Percentiles rank a stretch among this genome's conserved stretches.
These are phyloP conservation scores for Pedicia rivosa DNA, from an alignment of 2,888 invertebrate genomes.

Conservation along the genomic window DNA sequence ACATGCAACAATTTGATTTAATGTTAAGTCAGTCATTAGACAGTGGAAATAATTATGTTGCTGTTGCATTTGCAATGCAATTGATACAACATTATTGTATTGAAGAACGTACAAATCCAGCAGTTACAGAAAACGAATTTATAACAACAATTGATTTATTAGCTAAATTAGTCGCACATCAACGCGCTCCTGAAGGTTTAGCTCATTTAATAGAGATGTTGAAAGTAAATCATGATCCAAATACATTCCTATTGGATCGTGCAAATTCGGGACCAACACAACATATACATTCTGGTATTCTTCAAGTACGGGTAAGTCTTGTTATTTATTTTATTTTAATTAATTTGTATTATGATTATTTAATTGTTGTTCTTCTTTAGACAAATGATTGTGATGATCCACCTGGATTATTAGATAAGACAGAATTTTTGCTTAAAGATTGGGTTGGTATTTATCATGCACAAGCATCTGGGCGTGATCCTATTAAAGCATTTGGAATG, in stretches of 20 bases:
- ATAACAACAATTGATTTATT: constrained; percentile 76
- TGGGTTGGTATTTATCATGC: constrained; percentile 82
- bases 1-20: constrained; percentile 68
- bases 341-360: constrained; percentile 5
- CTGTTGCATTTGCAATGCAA: constrained; percentile 81
- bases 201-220: constrained; percentile 67
- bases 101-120: constrained; percentile 62
- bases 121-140: constrained; percentile 70
- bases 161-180: constrained; percentile 56
- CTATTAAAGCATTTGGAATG: constrained; percentile 78
- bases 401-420: constrained; percentile 85
- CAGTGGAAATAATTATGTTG: constrained; percentile 62
- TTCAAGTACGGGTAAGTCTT: constrained; percentile 56
- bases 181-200: constrained; percentile 70
- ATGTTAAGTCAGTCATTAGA: constrained; percentile 77
- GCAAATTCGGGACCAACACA: constrained; percentile 65
- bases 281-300: constrained; percentile 85
- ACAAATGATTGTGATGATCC: constrained; percentile 86
- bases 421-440: constrained; percentile 83
- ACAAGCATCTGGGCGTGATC: constrained; percentile 58
- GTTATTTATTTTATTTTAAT: background rate
- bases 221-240: constrained; percentile 54
- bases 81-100: constrained; percentile 74
- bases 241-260: constrained; percentile 56
- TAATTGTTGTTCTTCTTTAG: constrained; percentile 27